phyloP scores from a whole-genome alignment of 2,888 invertebrate species.

The Pteria penguin region DNA sequence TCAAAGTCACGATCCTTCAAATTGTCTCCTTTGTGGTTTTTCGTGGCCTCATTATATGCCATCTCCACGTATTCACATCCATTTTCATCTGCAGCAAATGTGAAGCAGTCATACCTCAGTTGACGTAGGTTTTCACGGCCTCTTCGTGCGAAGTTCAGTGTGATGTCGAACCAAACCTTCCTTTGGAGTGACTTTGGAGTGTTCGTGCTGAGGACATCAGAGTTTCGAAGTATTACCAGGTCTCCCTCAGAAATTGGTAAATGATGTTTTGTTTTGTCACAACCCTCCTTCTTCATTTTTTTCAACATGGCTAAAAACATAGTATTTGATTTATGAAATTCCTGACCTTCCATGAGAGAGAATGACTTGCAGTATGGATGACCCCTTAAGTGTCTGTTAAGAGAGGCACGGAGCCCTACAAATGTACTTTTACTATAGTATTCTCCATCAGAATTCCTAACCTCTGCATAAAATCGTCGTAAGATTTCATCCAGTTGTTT shows the following conservation, averaged over 20 bases:
- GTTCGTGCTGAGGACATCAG: too few species aligned
- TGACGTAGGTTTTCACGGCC: conserved; percentile 30
- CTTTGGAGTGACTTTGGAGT: conserved; percentile 18
- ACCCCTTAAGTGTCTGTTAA: conserved; percentile 9
- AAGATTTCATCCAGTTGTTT: not conserved
- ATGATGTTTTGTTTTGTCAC: conserved; percentile 15
- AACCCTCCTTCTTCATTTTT: conserved; percentile 16
- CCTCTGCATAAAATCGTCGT: conserved; percentile 7
- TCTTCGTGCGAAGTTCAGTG: too few species aligned
- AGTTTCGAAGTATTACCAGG: too few species aligned
- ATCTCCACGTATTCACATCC: too few species aligned
- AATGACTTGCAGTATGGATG: conserved; percentile 11
- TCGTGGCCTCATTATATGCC: too few species aligned
- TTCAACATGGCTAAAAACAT: conserved; percentile 27
- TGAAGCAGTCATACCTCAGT: conserved; percentile 15
- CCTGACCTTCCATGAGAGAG: not conserved
- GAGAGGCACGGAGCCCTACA: conserved; percentile 20
- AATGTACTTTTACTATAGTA: conserved; percentile 15
- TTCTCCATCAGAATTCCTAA: conserved; percentile 17
- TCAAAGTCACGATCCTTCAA: too few species aligned
- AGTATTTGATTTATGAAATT: conserved; percentile 5
- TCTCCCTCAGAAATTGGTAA: conserved; percentile 16
- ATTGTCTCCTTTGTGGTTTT: too few species aligned
- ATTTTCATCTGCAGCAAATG: too few species aligned
- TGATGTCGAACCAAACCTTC: too few species aligned